A percentile compares a stretch with the other conserved stretches of the same genome.
Evolutionary conservation across 2,888 invertebrate species (phyloP).

Genomic region (Chloromyia formosa): DNA sequence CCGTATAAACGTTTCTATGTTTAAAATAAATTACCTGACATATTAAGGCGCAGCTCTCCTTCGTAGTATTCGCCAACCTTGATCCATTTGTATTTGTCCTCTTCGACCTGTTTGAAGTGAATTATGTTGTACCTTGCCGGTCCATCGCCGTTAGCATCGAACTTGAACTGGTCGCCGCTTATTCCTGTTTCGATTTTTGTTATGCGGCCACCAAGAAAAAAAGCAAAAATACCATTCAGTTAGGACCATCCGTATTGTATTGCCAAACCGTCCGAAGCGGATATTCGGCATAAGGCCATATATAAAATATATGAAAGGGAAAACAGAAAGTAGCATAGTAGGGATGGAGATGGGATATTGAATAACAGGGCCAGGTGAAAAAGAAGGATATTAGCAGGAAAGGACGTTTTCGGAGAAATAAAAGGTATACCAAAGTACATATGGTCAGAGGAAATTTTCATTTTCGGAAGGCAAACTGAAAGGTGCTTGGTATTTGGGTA

Average conservation of each 20-base stretch:
- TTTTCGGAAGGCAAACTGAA: background rate
- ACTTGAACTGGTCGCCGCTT: slow-evolving; percentile 88
- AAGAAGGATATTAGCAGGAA: slow-evolving; percentile 21
- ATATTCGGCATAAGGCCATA: background rate
- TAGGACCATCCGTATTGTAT: background rate
- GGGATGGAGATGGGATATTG: background rate
- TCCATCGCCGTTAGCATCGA: slow-evolving; percentile 90
- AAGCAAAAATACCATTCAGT: slow-evolving; percentile 7
- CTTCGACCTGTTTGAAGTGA: slow-evolving; percentile 86
- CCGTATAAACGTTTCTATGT: background rate
- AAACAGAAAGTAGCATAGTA: background rate
- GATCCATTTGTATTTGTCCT: slow-evolving; percentile 83
- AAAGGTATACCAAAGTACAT: background rate
- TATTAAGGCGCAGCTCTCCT: slow-evolving; percentile 80
- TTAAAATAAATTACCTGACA: slow-evolving; percentile 71
- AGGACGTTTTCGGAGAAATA: slow-evolving; percentile 5
- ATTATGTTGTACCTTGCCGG: slow-evolving; percentile 95
- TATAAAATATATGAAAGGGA: background rate
- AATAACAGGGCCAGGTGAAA: slow-evolving; percentile 15
- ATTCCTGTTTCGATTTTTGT: slow-evolving; percentile 69
- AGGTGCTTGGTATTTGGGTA: background rate
- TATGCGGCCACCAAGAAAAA: background rate
- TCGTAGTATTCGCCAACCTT: slow-evolving; percentile 88
- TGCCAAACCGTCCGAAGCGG: background rate
- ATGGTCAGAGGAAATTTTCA: background rate